Conservation (phyloP, 1,140 invertebrate species). For the Fopius arisanus region DNA sequence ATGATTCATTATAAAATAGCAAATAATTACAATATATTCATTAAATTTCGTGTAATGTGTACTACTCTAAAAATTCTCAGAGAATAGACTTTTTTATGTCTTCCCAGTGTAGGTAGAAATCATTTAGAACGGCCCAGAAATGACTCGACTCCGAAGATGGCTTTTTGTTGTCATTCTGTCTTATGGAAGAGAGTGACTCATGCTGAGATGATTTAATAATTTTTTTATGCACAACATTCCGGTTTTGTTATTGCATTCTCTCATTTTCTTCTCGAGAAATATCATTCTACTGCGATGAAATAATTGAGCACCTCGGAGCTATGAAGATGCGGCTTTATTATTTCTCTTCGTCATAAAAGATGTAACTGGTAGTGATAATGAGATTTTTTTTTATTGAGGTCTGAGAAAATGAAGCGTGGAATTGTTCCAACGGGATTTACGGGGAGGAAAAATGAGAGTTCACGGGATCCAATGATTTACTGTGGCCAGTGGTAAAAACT, state of each 20-base stretch:
- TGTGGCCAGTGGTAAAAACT: neutral
- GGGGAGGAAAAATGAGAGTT: neutral
- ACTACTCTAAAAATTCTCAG: too few species aligned
- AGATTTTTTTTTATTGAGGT: neutral
- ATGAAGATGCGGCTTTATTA: neutral
- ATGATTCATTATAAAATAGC: too few species aligned
- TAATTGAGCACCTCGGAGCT: neutral
- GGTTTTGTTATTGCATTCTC: neutral
- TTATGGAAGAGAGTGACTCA: too few species aligned
- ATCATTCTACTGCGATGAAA: neutral
- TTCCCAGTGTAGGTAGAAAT: too few species aligned
- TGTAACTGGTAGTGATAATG: neutral
- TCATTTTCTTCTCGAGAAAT: neutral
- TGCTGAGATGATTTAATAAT: neutral
- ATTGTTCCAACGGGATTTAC: neutral
- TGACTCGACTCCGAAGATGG: too few species aligned
- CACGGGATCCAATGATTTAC: neutral
- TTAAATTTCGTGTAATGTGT: too few species aligned
- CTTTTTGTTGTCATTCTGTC: too few species aligned
- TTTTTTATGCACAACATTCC: neutral
- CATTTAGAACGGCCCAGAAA: too few species aligned
- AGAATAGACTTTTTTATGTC: too few species aligned
- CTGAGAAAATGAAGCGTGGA: neutral
- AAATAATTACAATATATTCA: too few species aligned
- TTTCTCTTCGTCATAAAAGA: neutral